Conservation (phyloP, 2,113 vertebrate species). For the Reinhardtius hippoglossoides region DNA sequence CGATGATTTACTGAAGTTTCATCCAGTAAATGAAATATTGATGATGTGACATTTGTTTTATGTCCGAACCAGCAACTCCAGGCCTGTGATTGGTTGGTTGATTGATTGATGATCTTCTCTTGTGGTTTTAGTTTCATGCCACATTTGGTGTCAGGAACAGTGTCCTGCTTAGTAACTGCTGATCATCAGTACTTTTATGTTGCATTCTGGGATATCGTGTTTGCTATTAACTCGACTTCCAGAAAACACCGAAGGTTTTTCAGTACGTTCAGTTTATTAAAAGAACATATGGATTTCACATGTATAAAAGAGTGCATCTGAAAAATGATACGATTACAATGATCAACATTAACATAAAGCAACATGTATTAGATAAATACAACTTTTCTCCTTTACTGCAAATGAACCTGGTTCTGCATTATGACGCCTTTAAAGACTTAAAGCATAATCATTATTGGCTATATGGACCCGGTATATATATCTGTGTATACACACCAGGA, state of each 20-base stretch:
- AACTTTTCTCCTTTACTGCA: constrained; percentile 5
- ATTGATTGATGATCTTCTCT: too few species aligned
- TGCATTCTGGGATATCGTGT: neutral
- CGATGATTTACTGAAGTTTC: neutral
- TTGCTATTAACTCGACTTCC: too few species aligned
- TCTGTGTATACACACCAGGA: neutral
- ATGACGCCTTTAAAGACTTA: neutral
- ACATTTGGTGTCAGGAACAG: too few species aligned
- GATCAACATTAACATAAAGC: neutral
- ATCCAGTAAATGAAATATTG: neutral
- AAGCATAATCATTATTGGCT: neutral
- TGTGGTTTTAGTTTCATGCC: too few species aligned
- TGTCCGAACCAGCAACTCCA: neutral
- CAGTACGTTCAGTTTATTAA: constrained; percentile 23
- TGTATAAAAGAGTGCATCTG: constrained; percentile 56
- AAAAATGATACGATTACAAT: constrained; percentile 14
- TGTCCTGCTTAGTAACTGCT: too few species aligned
- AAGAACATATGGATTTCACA: constrained; percentile 25
- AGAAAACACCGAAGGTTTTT: neutral
- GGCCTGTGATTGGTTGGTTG: neutral
- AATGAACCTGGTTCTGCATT: neutral
- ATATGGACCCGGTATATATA: neutral
- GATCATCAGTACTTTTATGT: neutral
- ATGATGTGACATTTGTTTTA: too few species aligned
- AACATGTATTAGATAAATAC: constrained; percentile 17